phyloP scores from a whole-genome alignment of 2,113 vertebrate species.

The Scartelaos histophorus region DNA sequence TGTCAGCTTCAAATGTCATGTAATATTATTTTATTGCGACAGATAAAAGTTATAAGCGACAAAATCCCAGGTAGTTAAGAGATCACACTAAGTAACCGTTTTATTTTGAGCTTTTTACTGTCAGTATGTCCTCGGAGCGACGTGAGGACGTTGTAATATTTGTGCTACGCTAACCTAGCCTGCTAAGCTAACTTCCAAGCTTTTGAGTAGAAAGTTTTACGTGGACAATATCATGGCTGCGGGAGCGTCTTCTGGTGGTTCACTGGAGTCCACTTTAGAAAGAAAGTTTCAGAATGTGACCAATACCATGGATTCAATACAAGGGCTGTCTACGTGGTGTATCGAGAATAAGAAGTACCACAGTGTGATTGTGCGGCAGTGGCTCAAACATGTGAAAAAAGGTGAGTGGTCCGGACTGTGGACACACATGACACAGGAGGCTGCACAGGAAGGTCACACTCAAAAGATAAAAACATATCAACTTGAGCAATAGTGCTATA shows the following conservation, averaged over 20 bases:
- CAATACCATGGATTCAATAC: conserved; percentile 97
- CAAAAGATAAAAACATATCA: no score
- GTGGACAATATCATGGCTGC: conserved; percentile 84
- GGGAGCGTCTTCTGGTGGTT: conserved; percentile 71
- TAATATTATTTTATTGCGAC: background rate
- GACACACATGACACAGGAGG: background rate
- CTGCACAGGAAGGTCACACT: no score
- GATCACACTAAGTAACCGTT: background rate
- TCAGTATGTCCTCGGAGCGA: background rate
- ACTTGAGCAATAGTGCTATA: no score
- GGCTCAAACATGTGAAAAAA: conserved; percentile 90
- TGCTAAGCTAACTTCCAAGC: conserved; percentile 60
- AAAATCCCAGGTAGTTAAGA: background rate
- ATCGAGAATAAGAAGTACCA: conserved; percentile 96
- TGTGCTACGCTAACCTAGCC: conserved; percentile 35
- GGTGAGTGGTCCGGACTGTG: conserved; percentile 77
- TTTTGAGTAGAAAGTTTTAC: conserved; percentile 36
- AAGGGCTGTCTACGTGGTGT: conserved; percentile 91
- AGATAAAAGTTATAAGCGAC: background rate
- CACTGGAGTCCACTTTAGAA: conserved; percentile 86
- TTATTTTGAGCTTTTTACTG: background rate
- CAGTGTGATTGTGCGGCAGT: conserved; percentile 87
- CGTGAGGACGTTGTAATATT: background rate
- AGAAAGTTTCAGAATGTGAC: conserved; percentile 84
- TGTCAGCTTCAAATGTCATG: conserved; percentile 28